Base-by-base conservation (phyloP, 1,140 invertebrate species). In the Anoplolepis gracilipes region DNA sequence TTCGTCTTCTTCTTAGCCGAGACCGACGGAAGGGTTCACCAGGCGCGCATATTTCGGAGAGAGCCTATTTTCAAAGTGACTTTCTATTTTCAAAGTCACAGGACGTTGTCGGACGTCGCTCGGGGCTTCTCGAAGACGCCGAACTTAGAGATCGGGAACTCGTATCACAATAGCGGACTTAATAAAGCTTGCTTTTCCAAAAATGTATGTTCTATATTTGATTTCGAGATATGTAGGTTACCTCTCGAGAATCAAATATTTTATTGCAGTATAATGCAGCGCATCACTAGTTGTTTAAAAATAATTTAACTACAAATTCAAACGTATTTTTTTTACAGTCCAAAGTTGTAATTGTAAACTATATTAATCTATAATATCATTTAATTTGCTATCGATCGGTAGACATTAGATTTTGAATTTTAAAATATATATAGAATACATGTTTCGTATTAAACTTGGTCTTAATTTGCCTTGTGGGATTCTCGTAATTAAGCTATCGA, bases 21-120 rank as follows among this genome's bases (percentile, higher is more conserved):
- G 62, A 78, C 87, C 87, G 85, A 86, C 76, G 86, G 87, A 77
- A 89, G 67, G 86, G 88, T 89, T 92, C 87, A 84, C 87, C 79
- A 73, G 78, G 76, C 87, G 65, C 65, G 85, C 89, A 92, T 92
- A 91, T 92, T 93, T 93, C 81, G 88, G 73, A 42, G 39, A 42
- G 39, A 91, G 87, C 90, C 91, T 92, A 93, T 92, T 94, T 94
- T 90, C 91, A 93, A 92, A 92, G 91, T 85, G 86, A 82, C 91
- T 91, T 93, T 93, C 92, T 93, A 92, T 92, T 92, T 93, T 89
- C 86, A 92, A 91, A 91, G 88, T 91, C 87, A 75, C 67, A 64
- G 79, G 62, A 39, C 64, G 36, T 33, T 61, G 25, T 57, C 79
- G 69, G 59, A 69, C 64, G 46, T 19, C 77, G 64, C 36, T 81